Evolutionary conservation across 2,888 invertebrate genomes (phyloP).

Genomic region (Andrena bucephala): DNA sequence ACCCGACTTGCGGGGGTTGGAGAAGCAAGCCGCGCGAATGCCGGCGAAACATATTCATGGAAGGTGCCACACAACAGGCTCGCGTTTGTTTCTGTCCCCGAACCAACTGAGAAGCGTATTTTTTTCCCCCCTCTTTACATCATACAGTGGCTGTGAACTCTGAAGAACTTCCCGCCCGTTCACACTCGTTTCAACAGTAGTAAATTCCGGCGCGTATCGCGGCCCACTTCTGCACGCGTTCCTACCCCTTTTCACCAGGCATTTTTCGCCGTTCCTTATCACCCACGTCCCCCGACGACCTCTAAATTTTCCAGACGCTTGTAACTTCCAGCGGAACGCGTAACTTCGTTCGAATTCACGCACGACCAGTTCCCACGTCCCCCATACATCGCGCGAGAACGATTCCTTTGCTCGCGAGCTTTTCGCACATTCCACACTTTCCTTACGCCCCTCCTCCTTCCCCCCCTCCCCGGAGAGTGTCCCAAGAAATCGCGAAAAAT

Average conservation of each 20-base stretch:
- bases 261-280: background rate
- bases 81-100: background rate
- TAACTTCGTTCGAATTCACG: slow-evolving; percentile 19
- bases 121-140: slow-evolving; percentile 1
- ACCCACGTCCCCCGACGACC: background rate
- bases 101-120: background rate
- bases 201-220: slow-evolving; percentile 43
- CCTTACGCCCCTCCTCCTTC: background rate
- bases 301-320: slow-evolving; percentile 17
- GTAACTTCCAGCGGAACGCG: background rate
- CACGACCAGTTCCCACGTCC: slow-evolving; percentile 15
- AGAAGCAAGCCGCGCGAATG: slow-evolving; percentile 19
- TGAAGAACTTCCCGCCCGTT: slow-evolving; percentile 28
- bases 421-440: slow-evolving; percentile 3
- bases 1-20: background rate
- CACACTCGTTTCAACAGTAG: slow-evolving; percentile 24
- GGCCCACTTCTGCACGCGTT: slow-evolving; percentile 20
- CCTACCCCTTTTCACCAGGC: background rate
- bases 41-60: slow-evolving; percentile 1
- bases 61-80: slow-evolving; percentile 1
- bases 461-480: background rate
- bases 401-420: slow-evolving; percentile 1
- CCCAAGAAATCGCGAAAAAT: background rate
- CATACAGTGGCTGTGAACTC: background rate
- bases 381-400: background rate